These are phyloP conservation scores for Caenorhabditis brenneri DNA, from an alignment of 1,140 invertebrate genomes.

Conservation along the genomic window DNA sequence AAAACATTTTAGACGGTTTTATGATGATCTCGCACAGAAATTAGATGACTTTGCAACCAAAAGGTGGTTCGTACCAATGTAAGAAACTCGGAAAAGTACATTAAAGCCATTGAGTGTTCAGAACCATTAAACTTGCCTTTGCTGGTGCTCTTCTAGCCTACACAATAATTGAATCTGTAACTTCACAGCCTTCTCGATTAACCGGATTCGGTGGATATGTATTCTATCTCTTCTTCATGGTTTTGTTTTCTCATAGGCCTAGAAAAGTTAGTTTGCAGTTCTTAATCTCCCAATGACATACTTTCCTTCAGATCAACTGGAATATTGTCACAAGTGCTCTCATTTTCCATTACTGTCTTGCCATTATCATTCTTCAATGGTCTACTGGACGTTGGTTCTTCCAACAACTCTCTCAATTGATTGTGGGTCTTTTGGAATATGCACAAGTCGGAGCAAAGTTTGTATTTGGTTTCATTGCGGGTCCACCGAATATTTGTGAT, in stretches of 20 bases:
- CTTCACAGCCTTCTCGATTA: slow-evolving; percentile 75
- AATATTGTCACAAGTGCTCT: slow-evolving; percentile 81
- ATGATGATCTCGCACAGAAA: slow-evolving; percentile 73
- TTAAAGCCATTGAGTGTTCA: not conserved
- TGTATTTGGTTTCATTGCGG: slow-evolving; percentile 80
- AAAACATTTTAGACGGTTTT: not conserved
- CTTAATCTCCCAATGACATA: not conserved
- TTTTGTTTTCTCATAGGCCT: slow-evolving; percentile 67
- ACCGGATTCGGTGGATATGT: slow-evolving; percentile 70
- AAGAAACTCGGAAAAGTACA: not conserved
- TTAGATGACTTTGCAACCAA: slow-evolving; percentile 63
- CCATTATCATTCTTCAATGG: slow-evolving; percentile 85
- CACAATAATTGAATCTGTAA: slow-evolving; percentile 75
- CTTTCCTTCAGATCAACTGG: slow-evolving; percentile 77
- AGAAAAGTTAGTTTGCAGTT: slow-evolving; percentile 48
- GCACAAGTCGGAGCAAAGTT: slow-evolving; percentile 82
- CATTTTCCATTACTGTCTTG: slow-evolving; percentile 84
- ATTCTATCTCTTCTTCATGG: slow-evolving; percentile 69
- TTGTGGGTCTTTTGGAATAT: slow-evolving; percentile 81
- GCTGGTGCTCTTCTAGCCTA: not conserved
- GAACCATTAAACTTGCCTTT: not conserved
- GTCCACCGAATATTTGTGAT: slow-evolving; percentile 78
- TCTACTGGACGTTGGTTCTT: slow-evolving; percentile 80
- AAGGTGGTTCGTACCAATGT: slow-evolving; percentile 1
- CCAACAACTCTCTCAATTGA: slow-evolving; percentile 70